Base-by-base conservation (phyloP, 2,797 vertebrate species). In the Protonibea diacanthus region DNA sequence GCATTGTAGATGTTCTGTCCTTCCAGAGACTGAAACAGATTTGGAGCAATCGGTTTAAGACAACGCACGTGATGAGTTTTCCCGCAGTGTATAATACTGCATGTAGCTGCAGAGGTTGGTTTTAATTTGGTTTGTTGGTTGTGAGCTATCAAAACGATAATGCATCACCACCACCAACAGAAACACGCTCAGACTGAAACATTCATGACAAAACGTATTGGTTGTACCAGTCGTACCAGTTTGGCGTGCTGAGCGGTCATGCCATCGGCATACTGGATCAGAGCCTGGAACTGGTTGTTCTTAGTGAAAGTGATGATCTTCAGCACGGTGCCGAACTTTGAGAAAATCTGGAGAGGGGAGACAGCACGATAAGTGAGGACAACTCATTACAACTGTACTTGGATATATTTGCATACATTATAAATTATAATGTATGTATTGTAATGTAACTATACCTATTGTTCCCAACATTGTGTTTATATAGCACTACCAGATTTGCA, bases 1-100 rank as follows among this genome's bases (percentile, higher is more conserved):
- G 97, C 98, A 0, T 99, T 99, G 94, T 99, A 99, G 93, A 99
- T 99, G 88, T 99, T 99, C 93, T 99, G 98, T 4, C 98, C 98
- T n/a, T 99, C 98, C 40, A 99, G 93, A 55, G 98, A 96, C 98
- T 99, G 71, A 65, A n/a, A 55, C 21, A 74, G 7, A 84, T 0
- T 42, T 0, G 0, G 9, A 11, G 3, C 12, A 18, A 60, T 64
- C 64, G 29, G 18, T 1, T 59, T 25, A 10, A 14, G 6, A 67
- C 5, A 45, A 23, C 9, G 2, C 8, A 20, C 14, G 15, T 18
- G 6, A 3, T 45, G 21, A 23, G 5, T 38, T 72, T 79, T 12
- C 51, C 33, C 44, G 53, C 13, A 10, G 1, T 59, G 8, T 42
- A 14, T 10, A 15, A 53, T 21, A n/a, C 8, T 17, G 11, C 14